Evolutionary conservation across 2,797 vertebrate genomes (phyloP).

Genomic region (Takifugu rubripes): DNA sequence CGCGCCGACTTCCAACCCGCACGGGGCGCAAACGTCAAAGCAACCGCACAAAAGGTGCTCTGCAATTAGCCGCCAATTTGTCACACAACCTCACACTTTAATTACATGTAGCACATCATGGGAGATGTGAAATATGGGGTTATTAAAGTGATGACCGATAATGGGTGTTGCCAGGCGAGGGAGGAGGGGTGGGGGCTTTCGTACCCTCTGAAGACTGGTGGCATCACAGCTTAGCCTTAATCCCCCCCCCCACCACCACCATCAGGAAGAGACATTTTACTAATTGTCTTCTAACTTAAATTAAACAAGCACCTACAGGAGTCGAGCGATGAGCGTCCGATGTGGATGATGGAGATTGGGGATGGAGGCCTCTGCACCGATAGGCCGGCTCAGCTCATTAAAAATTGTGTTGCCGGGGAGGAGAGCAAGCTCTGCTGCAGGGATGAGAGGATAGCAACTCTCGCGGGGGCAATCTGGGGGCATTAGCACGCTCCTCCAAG

Average conservation of each 20-base stretch:
- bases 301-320: constrained; percentile 75
- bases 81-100: constrained; percentile 74
- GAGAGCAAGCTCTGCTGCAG: constrained; percentile 32
- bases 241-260: constrained; percentile 47
- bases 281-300: constrained; percentile 81
- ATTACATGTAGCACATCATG: constrained; percentile 78
- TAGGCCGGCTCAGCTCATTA: constrained; percentile 69
- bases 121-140: constrained; percentile 73
- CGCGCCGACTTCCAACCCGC: constrained; percentile 36
- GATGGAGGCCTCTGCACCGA: constrained; percentile 48
- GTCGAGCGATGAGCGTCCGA: constrained; percentile 65
- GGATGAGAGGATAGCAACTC: constrained; percentile 54
- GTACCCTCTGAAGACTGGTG: constrained; percentile 57
- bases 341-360: constrained; percentile 61
- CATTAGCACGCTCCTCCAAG: constrained; percentile 64
- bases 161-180: constrained; percentile 55
- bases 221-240: constrained; percentile 72
- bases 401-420: constrained; percentile 66
- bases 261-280: constrained; percentile 72
- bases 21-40: constrained; percentile 43
- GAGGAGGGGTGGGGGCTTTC: constrained; percentile 27
- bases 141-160: constrained; percentile 82
- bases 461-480: constrained; percentile 57
- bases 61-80: constrained; percentile 75
- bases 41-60: constrained; percentile 67